phyloP scores from a whole-genome alignment of 2,888 invertebrate species.

The Patella caerulea region DNA sequence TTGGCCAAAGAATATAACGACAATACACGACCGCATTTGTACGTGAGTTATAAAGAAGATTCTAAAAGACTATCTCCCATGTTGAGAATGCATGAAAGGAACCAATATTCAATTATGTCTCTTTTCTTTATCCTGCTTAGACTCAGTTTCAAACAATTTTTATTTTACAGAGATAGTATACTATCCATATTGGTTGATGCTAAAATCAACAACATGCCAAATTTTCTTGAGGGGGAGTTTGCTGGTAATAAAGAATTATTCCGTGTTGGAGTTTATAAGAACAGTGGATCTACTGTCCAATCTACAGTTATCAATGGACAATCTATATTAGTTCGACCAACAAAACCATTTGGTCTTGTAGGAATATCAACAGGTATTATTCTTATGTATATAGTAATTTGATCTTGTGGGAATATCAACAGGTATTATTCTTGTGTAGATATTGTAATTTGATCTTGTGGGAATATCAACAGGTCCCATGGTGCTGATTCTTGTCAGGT shows the following conservation, averaged over 20 bases:
- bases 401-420: not conserved
- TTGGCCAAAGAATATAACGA: no score
- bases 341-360: slow-evolving; percentile 44
- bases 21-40: no score
- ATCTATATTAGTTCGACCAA: slow-evolving; percentile 48
- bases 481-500: no score
- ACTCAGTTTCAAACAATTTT: not conserved
- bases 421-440: not conserved
- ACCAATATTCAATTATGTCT: no score
- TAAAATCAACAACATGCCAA: slow-evolving; percentile 53
- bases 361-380: not conserved
- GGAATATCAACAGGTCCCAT: not conserved
- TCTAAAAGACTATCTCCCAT: no score
- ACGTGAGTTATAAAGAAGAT: no score
- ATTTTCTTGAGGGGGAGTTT: slow-evolving; percentile 59
- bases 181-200: slow-evolving; percentile 62
- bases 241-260: slow-evolving; percentile 34
- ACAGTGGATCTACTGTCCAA: slow-evolving; percentile 41
- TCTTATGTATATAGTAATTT: not conserved
- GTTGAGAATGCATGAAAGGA: no score
- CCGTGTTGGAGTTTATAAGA: slow-evolving; percentile 49
- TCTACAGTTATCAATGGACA: slow-evolving; percentile 40
- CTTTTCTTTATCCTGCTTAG: no score
- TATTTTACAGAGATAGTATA: slow-evolving; percentile 59
- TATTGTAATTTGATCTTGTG: no score